A percentile compares a stretch with the other conserved stretches of the same genome.
Conservation (phyloP, 2,797 vertebrate genomes). For the Artibeus jamaicensis region DNA sequence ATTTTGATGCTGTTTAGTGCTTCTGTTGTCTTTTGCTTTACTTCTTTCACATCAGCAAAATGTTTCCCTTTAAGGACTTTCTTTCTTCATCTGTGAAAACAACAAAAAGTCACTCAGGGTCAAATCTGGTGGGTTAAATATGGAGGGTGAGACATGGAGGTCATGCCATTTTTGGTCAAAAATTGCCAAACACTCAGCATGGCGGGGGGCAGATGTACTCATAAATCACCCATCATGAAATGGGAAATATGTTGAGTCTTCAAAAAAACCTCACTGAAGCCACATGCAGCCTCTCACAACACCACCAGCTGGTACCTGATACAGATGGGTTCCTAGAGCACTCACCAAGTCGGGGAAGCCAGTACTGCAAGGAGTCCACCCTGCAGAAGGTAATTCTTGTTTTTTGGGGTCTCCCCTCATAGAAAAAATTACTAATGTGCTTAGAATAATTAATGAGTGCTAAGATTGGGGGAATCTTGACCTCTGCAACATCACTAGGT, state of each 20-base stretch:
- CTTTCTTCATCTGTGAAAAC: neutral
- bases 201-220: neutral
- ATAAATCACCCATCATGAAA: neutral
- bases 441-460: neutral
- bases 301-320: neutral
- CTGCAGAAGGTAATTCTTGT: neutral
- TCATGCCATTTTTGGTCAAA: neutral
- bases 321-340: neutral
- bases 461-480: neutral
- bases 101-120: neutral
- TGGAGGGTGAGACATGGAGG: neutral
- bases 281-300: neutral
- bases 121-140: neutral
- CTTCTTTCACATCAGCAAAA: neutral
- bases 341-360: neutral
- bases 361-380: neutral
- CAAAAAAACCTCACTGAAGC: neutral
- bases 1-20: neutral
- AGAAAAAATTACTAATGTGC: neutral
- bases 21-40: neutral
- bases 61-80: neutral
- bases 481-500: neutral
- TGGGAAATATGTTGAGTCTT: neutral
- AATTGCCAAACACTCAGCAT: neutral
- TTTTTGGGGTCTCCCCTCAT: neutral